phyloP scores from a whole-genome alignment of 2,113 vertebrate species.

The Gulo gulo region DNA sequence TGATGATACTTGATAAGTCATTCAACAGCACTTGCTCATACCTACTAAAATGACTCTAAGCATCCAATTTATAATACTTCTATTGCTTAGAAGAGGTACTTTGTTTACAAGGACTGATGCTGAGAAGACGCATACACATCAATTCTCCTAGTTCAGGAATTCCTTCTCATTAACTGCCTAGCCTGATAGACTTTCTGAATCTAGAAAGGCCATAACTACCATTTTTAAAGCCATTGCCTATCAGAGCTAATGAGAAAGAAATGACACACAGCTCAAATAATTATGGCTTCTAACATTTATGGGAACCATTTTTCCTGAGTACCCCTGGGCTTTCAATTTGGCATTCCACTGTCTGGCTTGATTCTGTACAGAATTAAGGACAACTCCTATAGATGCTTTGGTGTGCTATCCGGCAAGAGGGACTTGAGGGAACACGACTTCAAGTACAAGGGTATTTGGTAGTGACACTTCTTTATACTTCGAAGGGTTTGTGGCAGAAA shows the following conservation, averaged over 20 bases:
- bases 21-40: neutral
- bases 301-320: neutral
- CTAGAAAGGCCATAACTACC: neutral
- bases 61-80: neutral
- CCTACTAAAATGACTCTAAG: neutral
- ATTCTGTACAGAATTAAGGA: neutral
- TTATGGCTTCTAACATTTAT: neutral
- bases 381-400: too few species aligned
- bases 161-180: neutral
- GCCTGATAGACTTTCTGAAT: neutral
- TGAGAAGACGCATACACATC: neutral
- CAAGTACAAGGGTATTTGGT: neutral
- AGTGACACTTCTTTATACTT: neutral
- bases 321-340: neutral
- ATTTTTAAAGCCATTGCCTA: neutral
- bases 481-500: neutral
- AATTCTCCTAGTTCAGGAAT: neutral
- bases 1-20: neutral
- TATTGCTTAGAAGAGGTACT: neutral
- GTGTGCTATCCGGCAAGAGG: neutral
- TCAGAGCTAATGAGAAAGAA: conserved; percentile 37
- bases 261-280: neutral
- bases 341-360: neutral
- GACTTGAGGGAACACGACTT: neutral
- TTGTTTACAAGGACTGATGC: conserved; percentile 17